phyloP scores from a whole-genome alignment of 2,888 invertebrate genomes.

The Coelinius sp. region DNA sequence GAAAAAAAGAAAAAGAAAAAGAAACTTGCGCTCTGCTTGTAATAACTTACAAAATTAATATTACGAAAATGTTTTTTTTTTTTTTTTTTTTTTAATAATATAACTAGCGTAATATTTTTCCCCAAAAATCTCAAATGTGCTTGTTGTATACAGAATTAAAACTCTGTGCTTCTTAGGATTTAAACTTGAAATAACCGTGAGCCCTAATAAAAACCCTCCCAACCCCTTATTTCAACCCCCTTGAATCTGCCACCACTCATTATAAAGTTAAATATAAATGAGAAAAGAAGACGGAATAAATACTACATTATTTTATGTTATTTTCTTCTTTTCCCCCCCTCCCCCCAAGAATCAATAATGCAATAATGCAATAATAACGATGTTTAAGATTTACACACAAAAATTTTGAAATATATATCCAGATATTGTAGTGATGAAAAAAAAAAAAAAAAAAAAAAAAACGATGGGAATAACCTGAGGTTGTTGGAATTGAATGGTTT shows the following conservation, averaged over 20 bases:
- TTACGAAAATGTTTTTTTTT: neutral
- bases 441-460: no score
- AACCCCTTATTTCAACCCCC: neutral
- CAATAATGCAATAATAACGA: neutral
- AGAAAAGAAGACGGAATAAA: constrained; percentile 3
- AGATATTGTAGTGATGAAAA: neutral
- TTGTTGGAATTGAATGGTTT: neutral
- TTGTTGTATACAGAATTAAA: constrained; percentile 16
- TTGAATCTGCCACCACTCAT: neutral
- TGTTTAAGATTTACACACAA: neutral
- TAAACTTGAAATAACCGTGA: constrained; percentile 11
- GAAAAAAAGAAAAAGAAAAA: constrained; percentile 34
- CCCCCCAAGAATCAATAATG: neutral
- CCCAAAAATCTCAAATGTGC: constrained; percentile 13
- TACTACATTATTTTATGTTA: neutral
- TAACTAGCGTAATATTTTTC: constrained; percentile 29
- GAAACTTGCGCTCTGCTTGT: constrained; percentile 41
- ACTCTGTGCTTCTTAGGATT: constrained; percentile 17
- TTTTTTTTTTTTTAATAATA: neutral
- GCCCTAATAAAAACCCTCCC: constrained; percentile 5
- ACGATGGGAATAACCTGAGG: neutral
- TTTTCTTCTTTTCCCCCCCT: neutral
- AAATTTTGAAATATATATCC: neutral
- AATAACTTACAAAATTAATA: constrained; percentile 32
- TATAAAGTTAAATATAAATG: constrained; percentile 8